Conservation (phyloP, 2,888 invertebrate species). For the Incurvaria masculella region DNA sequence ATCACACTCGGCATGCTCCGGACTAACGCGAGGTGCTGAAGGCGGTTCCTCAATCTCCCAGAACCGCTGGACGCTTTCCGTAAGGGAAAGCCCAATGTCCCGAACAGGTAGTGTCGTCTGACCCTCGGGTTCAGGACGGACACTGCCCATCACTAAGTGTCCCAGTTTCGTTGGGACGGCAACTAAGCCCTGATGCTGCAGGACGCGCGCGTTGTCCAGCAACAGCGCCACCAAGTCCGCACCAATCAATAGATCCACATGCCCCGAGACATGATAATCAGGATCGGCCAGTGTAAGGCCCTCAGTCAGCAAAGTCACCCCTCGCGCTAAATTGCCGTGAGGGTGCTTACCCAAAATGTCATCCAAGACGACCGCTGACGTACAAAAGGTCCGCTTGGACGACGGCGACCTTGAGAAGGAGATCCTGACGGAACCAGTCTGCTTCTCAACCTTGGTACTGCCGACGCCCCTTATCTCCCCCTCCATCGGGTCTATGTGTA, state of each 20-base stretch:
- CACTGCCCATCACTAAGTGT: not conserved
- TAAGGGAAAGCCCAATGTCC: not conserved
- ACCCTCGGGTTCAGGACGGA: not conserved
- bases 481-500: not conserved
- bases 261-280: not conserved
- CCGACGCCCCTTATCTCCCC: not conserved
- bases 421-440: not conserved
- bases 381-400: not conserved
- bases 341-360: not conserved
- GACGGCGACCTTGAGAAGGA: not conserved
- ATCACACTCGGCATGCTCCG: constrained; percentile 4
- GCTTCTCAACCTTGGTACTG: not conserved
- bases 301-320: not conserved
- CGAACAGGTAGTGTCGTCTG: not conserved
- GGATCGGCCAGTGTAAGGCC: not conserved
- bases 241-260: not conserved
- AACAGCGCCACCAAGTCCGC: not conserved
- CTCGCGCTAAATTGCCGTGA: not conserved
- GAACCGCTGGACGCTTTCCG: not conserved
- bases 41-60: constrained; percentile 3
- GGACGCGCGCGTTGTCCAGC: not conserved
- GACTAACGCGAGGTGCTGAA: not conserved
- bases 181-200: no score
- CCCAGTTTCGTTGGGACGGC: no score
- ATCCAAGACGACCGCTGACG: not conserved